Evolutionary conservation across 1,140 invertebrate species (phyloP).

Genomic region (Papilio helenus): DNA sequence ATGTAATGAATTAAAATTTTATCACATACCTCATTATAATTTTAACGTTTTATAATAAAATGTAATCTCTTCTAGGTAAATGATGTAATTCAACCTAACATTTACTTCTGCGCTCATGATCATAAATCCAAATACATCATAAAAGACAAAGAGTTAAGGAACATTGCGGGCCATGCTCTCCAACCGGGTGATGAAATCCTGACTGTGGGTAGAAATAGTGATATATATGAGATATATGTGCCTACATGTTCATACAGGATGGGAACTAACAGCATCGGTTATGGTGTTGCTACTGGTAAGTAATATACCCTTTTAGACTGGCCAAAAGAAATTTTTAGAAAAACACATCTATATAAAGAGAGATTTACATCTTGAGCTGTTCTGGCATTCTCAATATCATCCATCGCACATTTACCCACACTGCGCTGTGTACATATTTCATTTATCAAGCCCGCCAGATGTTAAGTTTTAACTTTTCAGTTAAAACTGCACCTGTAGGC

Average conservation of each 20-base stretch:
- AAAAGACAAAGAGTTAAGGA: conserved; percentile 59
- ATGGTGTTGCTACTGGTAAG: conserved; percentile 92
- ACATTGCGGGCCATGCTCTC: conserved; percentile 58
- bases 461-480: too few relatives aligned
- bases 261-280: conserved; percentile 93
- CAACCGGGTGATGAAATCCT: conserved; percentile 64
- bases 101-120: conserved; percentile 94
- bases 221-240: conserved; percentile 92
- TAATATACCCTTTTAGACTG: conserved; percentile 6
- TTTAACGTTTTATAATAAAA: too few relatives aligned
- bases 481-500: too few relatives aligned
- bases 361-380: background rate
- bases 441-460: too few relatives aligned
- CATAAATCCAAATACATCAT: conserved; percentile 83
- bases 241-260: conserved; percentile 98
- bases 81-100: conserved; percentile 87
- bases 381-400: too few relatives aligned
- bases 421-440: too few relatives aligned
- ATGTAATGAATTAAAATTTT: too few relatives aligned
- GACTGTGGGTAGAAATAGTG: conserved; percentile 71
- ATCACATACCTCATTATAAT: too few relatives aligned
- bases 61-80: conserved; percentile 82
- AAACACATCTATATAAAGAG: too few relatives aligned
- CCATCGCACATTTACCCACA: too few relatives aligned
- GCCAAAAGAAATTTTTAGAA: background rate